Evolutionary conservation across 2,797 vertebrate species (phyloP), one percentile per base, ranked within the genome.

Genomic region (Typhlichthys subterraneus): DNA sequence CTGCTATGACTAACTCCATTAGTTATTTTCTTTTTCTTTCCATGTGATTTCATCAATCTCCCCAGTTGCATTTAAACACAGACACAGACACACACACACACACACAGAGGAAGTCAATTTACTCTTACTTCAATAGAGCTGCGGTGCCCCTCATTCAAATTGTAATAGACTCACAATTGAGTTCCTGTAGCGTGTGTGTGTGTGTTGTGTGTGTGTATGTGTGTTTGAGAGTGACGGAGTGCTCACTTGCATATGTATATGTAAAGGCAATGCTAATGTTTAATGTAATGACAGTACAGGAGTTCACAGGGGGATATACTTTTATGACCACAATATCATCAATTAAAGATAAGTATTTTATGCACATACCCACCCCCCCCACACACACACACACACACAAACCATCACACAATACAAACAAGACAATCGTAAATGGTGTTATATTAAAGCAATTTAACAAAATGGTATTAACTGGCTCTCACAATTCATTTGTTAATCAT

Each of bases 21-120:
- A 85, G 77, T 64, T 75, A 70, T 77, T 85, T 63, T 60, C 51
- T 69, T 74, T 77, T n/a, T 57, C 66, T 64, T 77, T 65, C 65
- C 47, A 52, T 45, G 70, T 71, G 11, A 85, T 69, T 87, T 86
- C 85, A 89, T 90, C 85, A 87, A 85, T 88, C 87, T 88, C 79
- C 62, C 75, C 76, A 87, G 84, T 77, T 87, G 77, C 70, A 69
- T 62, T 85, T 77, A 86, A 85, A 83, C 29, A 12, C 50, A 42
- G 38, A 17, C 59, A 38, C 50, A 19, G 17, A 17, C 56, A 19
- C 38, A 31, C 50, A 47, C n/a, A 51, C 46, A 57, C 77, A 81
- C 72, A 75, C 75, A 50, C 4, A 56, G 23, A 10, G 29, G 47
- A 42, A 50, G 45, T 57, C 47, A 17, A 64, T 64, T 57, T 64